A percentile compares a stretch with the other conserved stretches of the same genome.
These are phyloP conservation scores for Aphyosemion australe DNA, from an alignment of 2,113 vertebrate species.

Conservation along the genomic window DNA sequence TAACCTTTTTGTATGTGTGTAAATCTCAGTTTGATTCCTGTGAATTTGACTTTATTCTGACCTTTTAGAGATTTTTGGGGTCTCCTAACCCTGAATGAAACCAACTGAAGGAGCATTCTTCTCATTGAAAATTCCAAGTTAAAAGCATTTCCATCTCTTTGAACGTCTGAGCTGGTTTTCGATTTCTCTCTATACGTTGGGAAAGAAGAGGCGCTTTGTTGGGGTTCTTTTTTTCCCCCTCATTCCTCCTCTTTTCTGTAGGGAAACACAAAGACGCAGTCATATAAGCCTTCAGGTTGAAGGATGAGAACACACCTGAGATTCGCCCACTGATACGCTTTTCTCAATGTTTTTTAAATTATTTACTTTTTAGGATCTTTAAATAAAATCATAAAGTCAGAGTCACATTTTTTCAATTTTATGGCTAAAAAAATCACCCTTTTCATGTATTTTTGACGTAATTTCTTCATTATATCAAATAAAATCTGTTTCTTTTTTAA, in stretches of 20 bases:
- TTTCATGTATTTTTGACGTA: too few relatives aligned
- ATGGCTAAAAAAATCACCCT: too few relatives aligned
- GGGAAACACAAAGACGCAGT: slow-evolving; percentile 42
- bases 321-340: slow-evolving; percentile 3
- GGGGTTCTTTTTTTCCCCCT: background rate
- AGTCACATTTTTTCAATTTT: too few relatives aligned
- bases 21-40: background rate
- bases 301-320: background rate
- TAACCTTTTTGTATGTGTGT: background rate
- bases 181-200: slow-evolving; percentile 44
- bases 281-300: slow-evolving; percentile 24
- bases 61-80: background rate
- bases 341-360: background rate
- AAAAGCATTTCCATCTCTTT: slow-evolving; percentile 14
- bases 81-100: background rate
- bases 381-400: too few relatives aligned
- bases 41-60: slow-evolving; percentile 4
- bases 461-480: too few relatives aligned
- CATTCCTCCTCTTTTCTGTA: background rate
- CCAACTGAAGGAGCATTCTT: slow-evolving; percentile 2
- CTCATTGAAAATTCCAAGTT: slow-evolving; percentile 8
- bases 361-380: background rate
- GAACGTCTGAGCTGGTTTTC: slow-evolving; percentile 3
- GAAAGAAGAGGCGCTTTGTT: slow-evolving; percentile 55
- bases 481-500: background rate